Percentiles rank a stretch among this genome's conserved stretches.
Evolutionary conservation across 2,888 invertebrate genomes (phyloP).

Genomic region (Drosophila koepferae): DNA sequence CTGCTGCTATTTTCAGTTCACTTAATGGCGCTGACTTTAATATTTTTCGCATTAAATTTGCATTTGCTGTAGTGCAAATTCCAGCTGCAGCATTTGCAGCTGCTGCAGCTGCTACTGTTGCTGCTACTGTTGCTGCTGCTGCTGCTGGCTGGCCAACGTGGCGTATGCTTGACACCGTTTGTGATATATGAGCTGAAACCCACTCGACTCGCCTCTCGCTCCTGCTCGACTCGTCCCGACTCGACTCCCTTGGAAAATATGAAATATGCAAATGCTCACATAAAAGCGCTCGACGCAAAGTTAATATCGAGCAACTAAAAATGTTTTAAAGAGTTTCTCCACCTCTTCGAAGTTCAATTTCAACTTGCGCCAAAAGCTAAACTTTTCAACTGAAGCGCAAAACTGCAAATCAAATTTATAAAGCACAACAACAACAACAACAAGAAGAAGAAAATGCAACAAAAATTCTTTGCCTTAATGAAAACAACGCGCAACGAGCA

Average conservation of each 20-base stretch:
- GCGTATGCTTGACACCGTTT: slow-evolving; percentile 73
- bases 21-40: slow-evolving; percentile 55
- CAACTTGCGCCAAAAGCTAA: slow-evolving; percentile 28
- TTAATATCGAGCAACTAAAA: slow-evolving; percentile 46
- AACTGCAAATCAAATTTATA: slow-evolving; percentile 16
- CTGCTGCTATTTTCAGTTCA: slow-evolving; percentile 31
- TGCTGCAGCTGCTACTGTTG: slow-evolving; percentile 15
- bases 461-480: slow-evolving; percentile 42
- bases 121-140: slow-evolving; percentile 4
- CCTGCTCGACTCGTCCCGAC: neutral
- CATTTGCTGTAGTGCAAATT: slow-evolving; percentile 48
- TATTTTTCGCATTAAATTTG: slow-evolving; percentile 72
- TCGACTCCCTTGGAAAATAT: slow-evolving; percentile 33
- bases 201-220: neutral
- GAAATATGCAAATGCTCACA: slow-evolving; percentile 46
- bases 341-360: slow-evolving; percentile 33
- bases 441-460: neutral
- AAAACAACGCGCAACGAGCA: slow-evolving; percentile 32
- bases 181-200: slow-evolving; percentile 55
- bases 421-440: neutral
- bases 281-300: slow-evolving; percentile 35
- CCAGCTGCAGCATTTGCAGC: slow-evolving; percentile 24
- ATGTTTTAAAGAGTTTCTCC: slow-evolving; percentile 52
- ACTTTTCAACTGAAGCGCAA: slow-evolving; percentile 10
- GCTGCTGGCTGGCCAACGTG: slow-evolving; percentile 58